Percentiles rank a stretch among this genome's conserved stretches.
phyloP scores from a whole-genome alignment of 2,113 vertebrate species.

The Gymnarchus niloticus region DNA sequence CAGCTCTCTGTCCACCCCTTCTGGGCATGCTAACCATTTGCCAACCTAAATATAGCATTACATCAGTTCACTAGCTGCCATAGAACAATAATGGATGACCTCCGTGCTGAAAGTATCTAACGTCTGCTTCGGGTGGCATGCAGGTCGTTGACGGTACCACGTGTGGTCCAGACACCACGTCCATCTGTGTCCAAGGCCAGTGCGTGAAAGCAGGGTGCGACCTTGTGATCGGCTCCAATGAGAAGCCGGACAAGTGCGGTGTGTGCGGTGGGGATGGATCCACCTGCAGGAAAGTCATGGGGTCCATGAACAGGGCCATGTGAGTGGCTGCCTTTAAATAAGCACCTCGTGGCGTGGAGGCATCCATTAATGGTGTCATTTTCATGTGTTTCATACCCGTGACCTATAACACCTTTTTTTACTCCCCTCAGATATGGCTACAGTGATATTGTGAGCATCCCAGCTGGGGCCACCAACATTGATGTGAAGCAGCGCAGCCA shows the following conservation, averaged over 20 bases:
- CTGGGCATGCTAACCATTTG: neutral
- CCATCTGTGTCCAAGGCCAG: conserved; percentile 89
- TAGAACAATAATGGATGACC: no score
- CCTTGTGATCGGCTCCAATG: conserved; percentile 80
- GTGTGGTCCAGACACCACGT: conserved; percentile 87
- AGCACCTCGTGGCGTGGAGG: neutral
- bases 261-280: conserved; percentile 81
- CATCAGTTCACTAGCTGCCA: no score
- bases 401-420: conserved; percentile 9
- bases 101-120: no score
- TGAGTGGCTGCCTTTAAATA: conserved; percentile 44
- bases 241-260: conserved; percentile 88
- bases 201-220: conserved; percentile 96
- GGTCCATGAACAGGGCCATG: conserved; percentile 78
- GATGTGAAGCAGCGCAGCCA: conserved; percentile 92
- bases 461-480: conserved; percentile 84
- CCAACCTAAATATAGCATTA: neutral
- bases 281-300: conserved; percentile 81
- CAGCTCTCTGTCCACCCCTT: no score
- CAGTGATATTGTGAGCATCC: conserved; percentile 88
- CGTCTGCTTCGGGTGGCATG: neutral
- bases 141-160: conserved; percentile 90
- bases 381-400: neutral
- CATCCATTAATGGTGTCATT: neutral
- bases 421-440: conserved; percentile 76